Conservation (phyloP, 2,113 vertebrate genomes). For the Butorides virescens region DNA sequence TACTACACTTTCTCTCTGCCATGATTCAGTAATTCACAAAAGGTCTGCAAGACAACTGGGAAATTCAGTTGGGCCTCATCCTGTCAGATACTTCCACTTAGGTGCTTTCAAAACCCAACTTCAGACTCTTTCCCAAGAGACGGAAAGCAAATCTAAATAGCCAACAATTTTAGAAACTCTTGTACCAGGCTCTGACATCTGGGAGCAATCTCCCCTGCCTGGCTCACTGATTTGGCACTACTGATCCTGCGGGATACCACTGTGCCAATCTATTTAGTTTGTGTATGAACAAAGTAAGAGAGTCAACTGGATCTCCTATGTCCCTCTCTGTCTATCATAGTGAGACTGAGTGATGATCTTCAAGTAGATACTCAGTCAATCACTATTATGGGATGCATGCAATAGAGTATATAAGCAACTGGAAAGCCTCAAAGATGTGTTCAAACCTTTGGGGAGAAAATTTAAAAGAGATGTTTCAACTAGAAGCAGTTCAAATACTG, state of each 20-base stretch:
- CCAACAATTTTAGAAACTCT: neutral
- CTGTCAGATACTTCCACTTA: neutral
- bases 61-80: neutral
- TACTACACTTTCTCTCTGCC: neutral
- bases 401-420: neutral
- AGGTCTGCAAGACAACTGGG: neutral
- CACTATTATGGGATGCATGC: accelerated
- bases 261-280: neutral
- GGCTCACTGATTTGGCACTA: neutral
- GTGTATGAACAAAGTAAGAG: neutral
- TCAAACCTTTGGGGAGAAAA: neutral
- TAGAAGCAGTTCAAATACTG: neutral
- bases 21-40: neutral
- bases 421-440: neutral
- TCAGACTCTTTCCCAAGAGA: neutral
- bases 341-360: neutral
- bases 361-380: neutral
- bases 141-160: neutral
- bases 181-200: neutral
- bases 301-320: neutral
- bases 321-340: neutral
- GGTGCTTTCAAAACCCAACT: neutral
- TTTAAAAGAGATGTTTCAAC: neutral
- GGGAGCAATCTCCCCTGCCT: neutral
- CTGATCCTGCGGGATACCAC: neutral